Evolutionary conservation across 2,113 vertebrate genomes (phyloP).

Genomic region (Mesembrinibis cayennensis): DNA sequence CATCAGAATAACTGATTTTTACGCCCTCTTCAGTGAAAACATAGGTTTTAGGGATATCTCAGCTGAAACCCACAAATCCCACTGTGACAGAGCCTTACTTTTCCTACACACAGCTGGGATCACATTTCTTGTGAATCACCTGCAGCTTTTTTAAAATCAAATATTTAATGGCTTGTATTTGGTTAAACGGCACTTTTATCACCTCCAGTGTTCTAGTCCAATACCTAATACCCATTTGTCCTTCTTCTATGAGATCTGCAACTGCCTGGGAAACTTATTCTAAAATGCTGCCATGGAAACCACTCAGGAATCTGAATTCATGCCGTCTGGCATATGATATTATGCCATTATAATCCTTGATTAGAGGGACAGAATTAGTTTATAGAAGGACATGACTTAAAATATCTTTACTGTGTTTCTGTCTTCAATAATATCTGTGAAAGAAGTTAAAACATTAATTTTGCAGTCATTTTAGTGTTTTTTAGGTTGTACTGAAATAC

Average conservation of each 20-base stretch:
- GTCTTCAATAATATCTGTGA: neutral
- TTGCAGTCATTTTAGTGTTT: neutral
- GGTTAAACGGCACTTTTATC: neutral
- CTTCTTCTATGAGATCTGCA: neutral
- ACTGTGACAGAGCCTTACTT: neutral
- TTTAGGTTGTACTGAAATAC: neutral
- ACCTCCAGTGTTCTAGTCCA: neutral
- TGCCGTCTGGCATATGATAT: slow-evolving; percentile 15
- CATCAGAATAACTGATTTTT: neutral
- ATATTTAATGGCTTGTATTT: neutral
- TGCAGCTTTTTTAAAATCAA: neutral
- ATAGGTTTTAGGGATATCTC: neutral
- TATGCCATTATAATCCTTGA: slow-evolving; percentile 41
- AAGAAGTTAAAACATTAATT: neutral
- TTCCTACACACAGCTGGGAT: neutral
- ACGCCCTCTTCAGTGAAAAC: neutral
- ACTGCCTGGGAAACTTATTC: slow-evolving; percentile 29
- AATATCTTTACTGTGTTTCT: slow-evolving; percentile 43
- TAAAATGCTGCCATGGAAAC: slow-evolving; percentile 59
- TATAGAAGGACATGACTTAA: slow-evolving; percentile 21
- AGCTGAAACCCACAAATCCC: neutral
- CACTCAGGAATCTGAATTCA: slow-evolving; percentile 25
- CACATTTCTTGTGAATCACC: neutral
- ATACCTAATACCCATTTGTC: neutral
- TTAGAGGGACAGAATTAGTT: slow-evolving; percentile 41